phyloP scores from a whole-genome alignment of 2,888 invertebrate species.

The Zeuzera pyrina region DNA sequence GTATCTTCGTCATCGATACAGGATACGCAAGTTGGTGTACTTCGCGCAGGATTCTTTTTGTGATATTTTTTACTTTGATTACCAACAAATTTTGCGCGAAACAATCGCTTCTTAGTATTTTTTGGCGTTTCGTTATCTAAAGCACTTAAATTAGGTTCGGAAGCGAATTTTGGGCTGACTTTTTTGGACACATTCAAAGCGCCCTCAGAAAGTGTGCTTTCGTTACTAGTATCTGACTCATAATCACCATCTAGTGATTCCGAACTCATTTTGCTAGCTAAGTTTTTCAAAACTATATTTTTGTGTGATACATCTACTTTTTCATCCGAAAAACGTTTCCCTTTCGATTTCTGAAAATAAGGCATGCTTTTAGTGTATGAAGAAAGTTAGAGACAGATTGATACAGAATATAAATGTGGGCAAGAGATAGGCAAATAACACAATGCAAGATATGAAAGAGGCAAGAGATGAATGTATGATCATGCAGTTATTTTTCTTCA shows the following conservation, averaged over 20 bases:
- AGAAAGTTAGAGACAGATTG: conserved; percentile 35
- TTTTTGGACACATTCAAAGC: conserved; percentile 45
- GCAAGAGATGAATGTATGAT: too few species aligned
- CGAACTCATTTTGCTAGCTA: conserved; percentile 55
- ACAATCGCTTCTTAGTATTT: conserved; percentile 53
- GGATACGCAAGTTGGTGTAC: conserved; percentile 59
- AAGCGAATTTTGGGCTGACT: conserved; percentile 61
- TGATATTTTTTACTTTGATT: conserved; percentile 55
- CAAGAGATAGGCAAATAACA: too few species aligned
- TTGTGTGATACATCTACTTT: conserved; percentile 58
- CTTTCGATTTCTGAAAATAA: conserved; percentile 57
- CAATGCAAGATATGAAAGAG: too few species aligned
- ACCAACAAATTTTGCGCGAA: conserved; percentile 49
- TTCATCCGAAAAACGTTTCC: conserved; percentile 47
- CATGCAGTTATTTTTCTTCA: too few species aligned
- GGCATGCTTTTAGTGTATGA: conserved; percentile 31
- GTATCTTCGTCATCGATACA: conserved; percentile 59
- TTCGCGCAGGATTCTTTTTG: conserved; percentile 39
- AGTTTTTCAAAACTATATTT: conserved; percentile 57
- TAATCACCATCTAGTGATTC: conserved; percentile 53
- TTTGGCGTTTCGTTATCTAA: conserved; percentile 62
- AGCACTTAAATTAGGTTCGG: conserved; percentile 60
- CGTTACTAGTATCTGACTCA: conserved; percentile 57
- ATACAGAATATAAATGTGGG: too few species aligned
- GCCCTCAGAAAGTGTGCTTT: conserved; percentile 60